Percentiles rank a stretch among this genome's conserved stretches.
phyloP scores from a whole-genome alignment of 2,797 vertebrate genomes.

The Atherinosoma microstoma region DNA sequence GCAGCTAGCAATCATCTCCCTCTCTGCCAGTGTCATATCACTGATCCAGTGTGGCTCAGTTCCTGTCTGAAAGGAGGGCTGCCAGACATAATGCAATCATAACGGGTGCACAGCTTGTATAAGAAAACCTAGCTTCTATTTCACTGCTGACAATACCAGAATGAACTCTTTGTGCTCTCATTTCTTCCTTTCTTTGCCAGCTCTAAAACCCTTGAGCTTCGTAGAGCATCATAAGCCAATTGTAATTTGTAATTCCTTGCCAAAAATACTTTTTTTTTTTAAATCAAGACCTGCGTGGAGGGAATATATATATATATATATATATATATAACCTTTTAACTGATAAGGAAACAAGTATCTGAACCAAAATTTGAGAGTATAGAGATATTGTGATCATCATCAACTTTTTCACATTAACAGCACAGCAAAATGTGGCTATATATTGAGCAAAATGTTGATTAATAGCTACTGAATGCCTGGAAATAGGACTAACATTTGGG shows the following conservation, averaged over 20 bases:
- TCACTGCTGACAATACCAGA: slow-evolving; percentile 61
- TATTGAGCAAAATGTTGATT: slow-evolving; percentile 41
- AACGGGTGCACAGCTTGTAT: slow-evolving; percentile 71
- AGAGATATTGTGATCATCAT: slow-evolving; percentile 21
- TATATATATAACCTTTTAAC: too few species aligned
- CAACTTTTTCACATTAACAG: slow-evolving; percentile 2
- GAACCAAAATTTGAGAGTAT: background rate
- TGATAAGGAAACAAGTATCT: slow-evolving; percentile 18
- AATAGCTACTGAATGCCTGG: slow-evolving; percentile 22
- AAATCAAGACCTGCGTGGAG: too few species aligned
- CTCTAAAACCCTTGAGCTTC: slow-evolving; percentile 57
- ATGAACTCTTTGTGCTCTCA: slow-evolving; percentile 70
- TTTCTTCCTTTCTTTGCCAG: slow-evolving; percentile 36
- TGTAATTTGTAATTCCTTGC: slow-evolving; percentile 75
- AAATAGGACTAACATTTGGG: slow-evolving; percentile 29
- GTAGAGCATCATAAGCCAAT: slow-evolving; percentile 69
- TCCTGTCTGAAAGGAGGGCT: slow-evolving; percentile 71
- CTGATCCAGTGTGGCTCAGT: slow-evolving; percentile 74
- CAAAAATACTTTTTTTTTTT: slow-evolving; percentile 26
- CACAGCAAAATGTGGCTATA: slow-evolving; percentile 5
- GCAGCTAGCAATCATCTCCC: slow-evolving; percentile 67
- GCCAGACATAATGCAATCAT: slow-evolving; percentile 78
- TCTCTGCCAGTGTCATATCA: slow-evolving; percentile 71
- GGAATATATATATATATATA: too few species aligned
- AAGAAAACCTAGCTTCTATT: slow-evolving; percentile 70